phyloP scores from a whole-genome alignment of 2,888 invertebrate species.

The Uropetala carovei region DNA sequence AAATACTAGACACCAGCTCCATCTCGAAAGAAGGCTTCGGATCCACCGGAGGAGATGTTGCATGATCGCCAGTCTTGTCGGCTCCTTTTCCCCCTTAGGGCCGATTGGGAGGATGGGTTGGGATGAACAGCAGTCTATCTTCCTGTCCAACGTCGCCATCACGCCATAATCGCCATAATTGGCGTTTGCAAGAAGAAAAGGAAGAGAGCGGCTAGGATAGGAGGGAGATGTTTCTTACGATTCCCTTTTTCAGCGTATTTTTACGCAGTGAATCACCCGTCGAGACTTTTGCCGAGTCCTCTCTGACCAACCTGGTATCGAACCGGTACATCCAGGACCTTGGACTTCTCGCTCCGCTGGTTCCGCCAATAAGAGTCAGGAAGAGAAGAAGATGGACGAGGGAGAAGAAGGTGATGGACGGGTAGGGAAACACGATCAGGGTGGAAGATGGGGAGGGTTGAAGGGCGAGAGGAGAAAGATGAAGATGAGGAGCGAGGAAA shows the following conservation, averaged over 20 bases:
- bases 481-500: background rate
- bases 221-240: background rate
- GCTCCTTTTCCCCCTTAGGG: background rate
- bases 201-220: background rate
- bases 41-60: background rate
- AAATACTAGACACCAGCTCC: background rate
- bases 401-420: slow-evolving; percentile 11
- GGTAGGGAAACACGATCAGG: background rate
- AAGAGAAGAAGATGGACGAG: slow-evolving; percentile 15
- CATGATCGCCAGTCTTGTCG: background rate
- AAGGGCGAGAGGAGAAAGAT: no score
- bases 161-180: background rate
- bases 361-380: slow-evolving; percentile 1
- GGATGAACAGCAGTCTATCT: background rate
- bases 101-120: background rate
- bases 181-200: background rate
- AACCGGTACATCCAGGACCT: slow-evolving; percentile 17
- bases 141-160: background rate
- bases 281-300: slow-evolving; percentile 4
- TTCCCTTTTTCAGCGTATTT: background rate
- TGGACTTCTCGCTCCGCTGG: background rate
- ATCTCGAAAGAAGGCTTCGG: background rate
- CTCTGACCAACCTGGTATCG: slow-evolving; percentile 22
- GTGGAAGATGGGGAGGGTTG: slow-evolving; percentile 25
- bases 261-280: slow-evolving; percentile 18